Evolutionary conservation across 2,797 vertebrate genomes (phyloP).

Genomic region (Microchirus variegatus): DNA sequence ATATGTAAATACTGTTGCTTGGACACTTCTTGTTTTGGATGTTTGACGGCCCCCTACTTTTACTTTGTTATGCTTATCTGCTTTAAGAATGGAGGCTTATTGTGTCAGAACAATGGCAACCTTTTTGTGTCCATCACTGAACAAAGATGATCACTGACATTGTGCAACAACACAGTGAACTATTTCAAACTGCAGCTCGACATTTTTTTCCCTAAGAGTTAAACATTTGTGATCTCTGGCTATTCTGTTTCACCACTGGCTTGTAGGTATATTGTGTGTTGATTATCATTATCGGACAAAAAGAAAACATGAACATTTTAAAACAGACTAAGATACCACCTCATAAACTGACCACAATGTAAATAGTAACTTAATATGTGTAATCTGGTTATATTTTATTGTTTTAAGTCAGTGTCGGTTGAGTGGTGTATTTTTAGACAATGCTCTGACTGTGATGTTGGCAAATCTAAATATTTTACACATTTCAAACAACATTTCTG

Average conservation of each 20-base stretch:
- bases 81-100: constrained; percentile 76
- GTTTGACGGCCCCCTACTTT: constrained; percentile 84
- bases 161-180: constrained; percentile 83
- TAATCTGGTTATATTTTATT: background rate
- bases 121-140: constrained; percentile 85
- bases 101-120: constrained; percentile 76
- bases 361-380: constrained; percentile 4
- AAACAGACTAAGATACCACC: constrained; percentile 1
- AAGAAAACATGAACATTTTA: no score
- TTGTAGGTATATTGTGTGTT: no score
- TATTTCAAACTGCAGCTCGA: constrained; percentile 78
- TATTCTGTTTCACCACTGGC: no score
- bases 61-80: constrained; percentile 85
- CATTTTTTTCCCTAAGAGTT: constrained; percentile 67
- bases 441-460: constrained; percentile 42
- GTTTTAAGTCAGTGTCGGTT: background rate
- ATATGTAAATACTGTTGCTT: constrained; percentile 80
- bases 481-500: constrained; percentile 50
- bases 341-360: constrained; percentile 3
- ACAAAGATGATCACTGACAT: constrained; percentile 88
- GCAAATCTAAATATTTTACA: constrained; percentile 48
- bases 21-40: constrained; percentile 77
- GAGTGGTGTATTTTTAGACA: constrained; percentile 14
- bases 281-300: no score
- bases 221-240: no score